These are phyloP conservation scores for Thecophora atra DNA, from an alignment of 2,888 invertebrate genomes.

Conservation along the genomic window DNA sequence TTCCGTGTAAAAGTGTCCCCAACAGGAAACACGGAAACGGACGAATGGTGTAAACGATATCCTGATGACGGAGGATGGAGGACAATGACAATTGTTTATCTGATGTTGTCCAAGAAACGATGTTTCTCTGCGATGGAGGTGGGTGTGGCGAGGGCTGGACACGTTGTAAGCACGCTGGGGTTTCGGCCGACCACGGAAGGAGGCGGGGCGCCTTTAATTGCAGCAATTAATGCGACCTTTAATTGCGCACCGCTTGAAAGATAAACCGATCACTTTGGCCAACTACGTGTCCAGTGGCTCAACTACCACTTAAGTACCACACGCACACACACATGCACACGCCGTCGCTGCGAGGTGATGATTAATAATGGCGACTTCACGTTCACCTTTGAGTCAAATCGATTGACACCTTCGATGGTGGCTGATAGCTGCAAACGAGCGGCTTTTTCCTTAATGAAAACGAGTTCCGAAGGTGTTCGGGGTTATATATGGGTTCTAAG, in stretches of 20 bases:
- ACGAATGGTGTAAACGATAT: background rate
- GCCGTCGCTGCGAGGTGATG: background rate
- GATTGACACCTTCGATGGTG: conserved; percentile 25
- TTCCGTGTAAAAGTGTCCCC: conserved; percentile 23
- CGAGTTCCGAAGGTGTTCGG: background rate
- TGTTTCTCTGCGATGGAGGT: background rate
- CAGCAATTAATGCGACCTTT: too few species aligned
- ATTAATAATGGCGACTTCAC: background rate
- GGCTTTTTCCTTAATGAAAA: too few species aligned
- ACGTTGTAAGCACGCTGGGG: background rate
- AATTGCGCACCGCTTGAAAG: conserved; percentile 39
- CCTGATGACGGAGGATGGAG: background rate
- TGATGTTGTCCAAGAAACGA: conserved; percentile 37
- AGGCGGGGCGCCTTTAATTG: conserved; percentile 42
- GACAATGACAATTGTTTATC: conserved; percentile 29
- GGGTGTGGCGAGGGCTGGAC: background rate
- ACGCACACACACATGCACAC: conserved; percentile 8
- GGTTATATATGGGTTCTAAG: background rate
- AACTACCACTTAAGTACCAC: background rate
- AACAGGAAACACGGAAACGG: conserved; percentile 6
- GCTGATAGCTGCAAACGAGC: background rate
- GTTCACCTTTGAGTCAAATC: conserved; percentile 15
- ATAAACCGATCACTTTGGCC: conserved; percentile 9
- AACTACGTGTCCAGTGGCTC: conserved; percentile 13
- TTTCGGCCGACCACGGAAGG: background rate